Evolutionary conservation across 2,797 vertebrate genomes (phyloP).

Genomic region (Orientallactaga sibirica): DNA sequence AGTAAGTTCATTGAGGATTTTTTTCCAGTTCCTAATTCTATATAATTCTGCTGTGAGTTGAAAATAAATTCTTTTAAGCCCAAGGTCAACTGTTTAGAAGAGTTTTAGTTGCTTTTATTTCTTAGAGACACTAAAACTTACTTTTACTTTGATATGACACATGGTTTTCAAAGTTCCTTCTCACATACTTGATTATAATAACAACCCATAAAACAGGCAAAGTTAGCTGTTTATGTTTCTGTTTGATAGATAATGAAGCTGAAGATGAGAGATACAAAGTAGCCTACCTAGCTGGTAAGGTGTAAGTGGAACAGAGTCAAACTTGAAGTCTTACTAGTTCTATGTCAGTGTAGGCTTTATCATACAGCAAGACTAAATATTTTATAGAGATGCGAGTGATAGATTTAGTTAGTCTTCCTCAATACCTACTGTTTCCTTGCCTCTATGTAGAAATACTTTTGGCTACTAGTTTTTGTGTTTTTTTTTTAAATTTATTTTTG

Average conservation of each 20-base stretch:
- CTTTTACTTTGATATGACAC: not conserved
- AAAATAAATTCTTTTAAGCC: slow-evolving; percentile 52
- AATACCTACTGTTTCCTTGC: slow-evolving; percentile 34
- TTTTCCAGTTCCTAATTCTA: slow-evolving; percentile 42
- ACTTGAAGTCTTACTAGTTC: not conserved
- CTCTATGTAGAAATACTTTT: slow-evolving; percentile 48
- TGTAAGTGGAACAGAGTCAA: slow-evolving; percentile 22
- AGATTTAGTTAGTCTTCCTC: slow-evolving; percentile 37
- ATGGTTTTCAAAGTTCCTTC: slow-evolving; percentile 54
- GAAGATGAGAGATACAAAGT: slow-evolving; percentile 28
- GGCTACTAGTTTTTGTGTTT: slow-evolving; percentile 11
- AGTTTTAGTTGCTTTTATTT: slow-evolving; percentile 42
- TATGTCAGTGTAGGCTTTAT: not conserved
- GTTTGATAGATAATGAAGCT: slow-evolving; percentile 26
- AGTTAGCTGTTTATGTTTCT: slow-evolving; percentile 32
- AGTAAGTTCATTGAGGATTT: slow-evolving; percentile 89
- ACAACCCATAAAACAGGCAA: not conserved
- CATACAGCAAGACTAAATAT: slow-evolving; percentile 10
- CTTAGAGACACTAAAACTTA: slow-evolving; percentile 39
- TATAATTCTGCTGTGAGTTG: slow-evolving; percentile 55
- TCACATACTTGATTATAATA: slow-evolving; percentile 44
- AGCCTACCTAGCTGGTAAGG: not conserved
- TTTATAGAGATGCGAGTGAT: slow-evolving; percentile 54
- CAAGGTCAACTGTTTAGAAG: slow-evolving; percentile 26
- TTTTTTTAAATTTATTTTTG: no score